A percentile compares a stretch with the other conserved stretches of the same genome.
These are phyloP conservation scores for Hylaeus anthracinus DNA, from an alignment of 1,140 invertebrate genomes.

Conservation along the genomic window DNA sequence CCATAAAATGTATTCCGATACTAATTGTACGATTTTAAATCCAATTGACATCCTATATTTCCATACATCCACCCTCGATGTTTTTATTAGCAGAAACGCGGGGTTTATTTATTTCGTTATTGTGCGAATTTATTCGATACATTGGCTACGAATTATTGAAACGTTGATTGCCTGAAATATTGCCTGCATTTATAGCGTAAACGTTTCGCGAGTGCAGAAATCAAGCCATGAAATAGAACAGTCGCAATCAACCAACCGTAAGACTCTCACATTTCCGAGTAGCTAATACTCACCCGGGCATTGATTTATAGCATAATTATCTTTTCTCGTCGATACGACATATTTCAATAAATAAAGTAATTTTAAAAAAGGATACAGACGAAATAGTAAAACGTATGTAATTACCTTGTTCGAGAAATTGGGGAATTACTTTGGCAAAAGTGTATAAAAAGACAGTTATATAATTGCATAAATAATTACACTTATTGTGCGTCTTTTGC, in stretches of 20 bases:
- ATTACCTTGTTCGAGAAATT: no score
- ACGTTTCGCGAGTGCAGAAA: background rate
- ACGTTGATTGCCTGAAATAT: background rate
- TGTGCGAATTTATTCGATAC: background rate
- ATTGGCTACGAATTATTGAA: background rate
- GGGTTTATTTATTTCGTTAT: no score
- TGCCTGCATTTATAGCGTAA: background rate
- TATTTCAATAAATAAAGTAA: background rate
- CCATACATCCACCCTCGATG: no score
- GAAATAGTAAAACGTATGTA: background rate
- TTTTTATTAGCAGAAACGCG: background rate
- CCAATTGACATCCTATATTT: background rate
- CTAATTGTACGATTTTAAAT: slow-evolving; percentile 19
- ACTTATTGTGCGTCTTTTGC: no score
- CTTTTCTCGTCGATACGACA: background rate
- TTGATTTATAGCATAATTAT: background rate
- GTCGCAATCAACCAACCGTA: background rate
- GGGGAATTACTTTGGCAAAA: no score
- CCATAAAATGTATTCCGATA: background rate
- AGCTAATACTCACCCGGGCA: background rate
- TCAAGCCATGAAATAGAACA: background rate
- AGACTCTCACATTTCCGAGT: background rate
- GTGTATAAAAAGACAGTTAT: no score
- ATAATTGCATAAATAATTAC: no score
- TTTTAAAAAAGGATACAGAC: background rate